Evolutionary conservation across 2,888 invertebrate genomes (phyloP), one percentile per base, ranked within the genome.

Genomic region (Diploptera punctata): DNA sequence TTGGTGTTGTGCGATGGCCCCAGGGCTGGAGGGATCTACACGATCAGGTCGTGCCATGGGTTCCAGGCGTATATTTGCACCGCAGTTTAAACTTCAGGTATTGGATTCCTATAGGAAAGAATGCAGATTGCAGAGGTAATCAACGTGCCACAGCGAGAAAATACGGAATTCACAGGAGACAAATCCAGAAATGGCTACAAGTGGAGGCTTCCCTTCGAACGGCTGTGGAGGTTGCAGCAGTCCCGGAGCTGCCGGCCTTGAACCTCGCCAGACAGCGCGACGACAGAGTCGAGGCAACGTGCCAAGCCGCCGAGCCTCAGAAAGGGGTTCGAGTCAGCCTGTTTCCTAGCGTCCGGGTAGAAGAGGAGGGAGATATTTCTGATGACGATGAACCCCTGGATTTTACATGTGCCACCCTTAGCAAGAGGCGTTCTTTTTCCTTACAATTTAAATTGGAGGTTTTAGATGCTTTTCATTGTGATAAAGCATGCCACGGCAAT

Each of bases 141-240:
- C 95, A 95, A 82, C 88, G 95, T 68, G 95, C 95, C 2, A 95
- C 95, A 19, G 95, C 95, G 74, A 88, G 95, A 80, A 95, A 95
- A 83, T 95, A 94, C 83, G 93, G 93, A 73, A 95, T 95, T 76
- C 95, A 95, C 82, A 88, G 95, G 72, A 88, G 95, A 73, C 95
- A 95, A 83, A 95, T 95, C 78, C 95, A 95, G 84, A 95, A 95
- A 86, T 95, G 95, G 95, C 85, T 95, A 77, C 95, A 95, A 84
- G 93, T 92, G 79, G 94, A 94, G 83, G 88, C 90, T 74, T 91
- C 90, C 81, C 84, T 95, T 76, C 87, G 94, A 79, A 92, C 90
- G 74, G 91, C 91, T 78, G 90, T 93, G 75, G 86, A 78, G 75
- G 78, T 74, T 57, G 72, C 77, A 75, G 76, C 79, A 78, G 79